Base-by-base conservation (phyloP, 2,113 vertebrate species). In the Rissa tridactyla region DNA sequence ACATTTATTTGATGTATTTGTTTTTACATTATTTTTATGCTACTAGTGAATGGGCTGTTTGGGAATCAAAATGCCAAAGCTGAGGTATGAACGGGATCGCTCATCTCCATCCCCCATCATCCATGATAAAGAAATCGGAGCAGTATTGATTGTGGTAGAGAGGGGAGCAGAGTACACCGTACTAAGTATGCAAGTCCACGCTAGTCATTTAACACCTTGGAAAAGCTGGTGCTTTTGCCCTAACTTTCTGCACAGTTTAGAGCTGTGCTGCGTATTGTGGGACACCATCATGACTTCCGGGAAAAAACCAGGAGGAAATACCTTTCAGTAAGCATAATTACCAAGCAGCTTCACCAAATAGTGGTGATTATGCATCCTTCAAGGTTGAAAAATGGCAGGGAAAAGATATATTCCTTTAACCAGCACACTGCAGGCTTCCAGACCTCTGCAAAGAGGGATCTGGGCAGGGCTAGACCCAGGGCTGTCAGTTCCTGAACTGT, bases 1-100 rank as follows among this genome's bases (percentile, higher is more conserved):
- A 94, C 97, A 97, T 97, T 97, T 95, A 94, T 85, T 97, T 97
- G 96, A 97, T 96, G 84, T 95, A 97, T 97, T 97, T 97, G 94
- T 97, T 97, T 97, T 97, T 96, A 94, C 91, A 92, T 96, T 94
- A 96, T 95, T 95, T 95, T 97, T 97, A 95, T 97, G 96, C 91
- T 95, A 85, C 94, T 80, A 77, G 91, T 21, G 27, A 97, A 97
- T 89, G 94, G 94, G 95, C 89, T 97, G 89, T 95, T 95, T 95
- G 91, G 96, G 94, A 95, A 97, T 97, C 97, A 97, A 97, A 96
- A 97, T 94, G 94, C 95, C 93, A 94, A 85, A 85, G 86, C 94
- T 95, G 95, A 97, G 73, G 81, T 73, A 94, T 62, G 94, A 96
- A 95, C 13, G 4, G 81, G 89, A 97, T 96, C 5, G 10, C 93